These are phyloP conservation scores for Drosophila prosaltans DNA, from an alignment of 1,140 invertebrate genomes.

Conservation along the genomic window DNA sequence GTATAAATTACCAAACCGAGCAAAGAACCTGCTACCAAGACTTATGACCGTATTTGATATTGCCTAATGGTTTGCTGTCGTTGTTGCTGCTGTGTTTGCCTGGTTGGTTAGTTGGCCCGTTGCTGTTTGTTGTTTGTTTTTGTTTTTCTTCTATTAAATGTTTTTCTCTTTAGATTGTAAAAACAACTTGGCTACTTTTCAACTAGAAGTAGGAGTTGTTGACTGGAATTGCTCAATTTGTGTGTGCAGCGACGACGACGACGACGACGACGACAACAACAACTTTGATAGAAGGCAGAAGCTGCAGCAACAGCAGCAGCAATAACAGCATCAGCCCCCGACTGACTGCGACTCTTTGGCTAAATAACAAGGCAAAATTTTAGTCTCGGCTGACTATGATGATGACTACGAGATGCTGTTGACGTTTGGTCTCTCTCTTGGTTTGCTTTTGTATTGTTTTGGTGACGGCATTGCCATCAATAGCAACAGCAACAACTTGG, in stretches of 20 bases:
- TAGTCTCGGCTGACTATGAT: conserved; percentile 27
- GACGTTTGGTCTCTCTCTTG: conserved; percentile 38
- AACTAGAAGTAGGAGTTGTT: conserved; percentile 79
- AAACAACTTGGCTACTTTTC: conserved; percentile 76
- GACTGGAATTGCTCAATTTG: conserved; percentile 80
- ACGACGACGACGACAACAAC: conserved; percentile 25
- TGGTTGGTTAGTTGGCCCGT: conserved; percentile 38
- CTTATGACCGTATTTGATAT: conserved; percentile 78
- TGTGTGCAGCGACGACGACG: conserved; percentile 50
- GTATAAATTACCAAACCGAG: conserved; percentile 72
- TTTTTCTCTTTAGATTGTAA: conserved; percentile 60
- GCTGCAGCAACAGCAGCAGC: background rate
- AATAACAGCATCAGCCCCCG: background rate
- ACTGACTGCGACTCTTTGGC: background rate
- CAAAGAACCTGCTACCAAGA: conserved; percentile 74
- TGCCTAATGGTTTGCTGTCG: conserved; percentile 60
- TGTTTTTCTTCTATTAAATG: conserved; percentile 67
- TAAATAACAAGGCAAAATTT: conserved; percentile 51
- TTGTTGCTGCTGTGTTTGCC: conserved; percentile 31
- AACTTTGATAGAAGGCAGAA: conserved; percentile 33
- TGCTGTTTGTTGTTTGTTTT: conserved; percentile 18
- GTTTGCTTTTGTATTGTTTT: conserved; percentile 39
- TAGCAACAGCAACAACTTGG: conserved; percentile 41
- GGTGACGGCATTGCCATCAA: conserved; percentile 62
- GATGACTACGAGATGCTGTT: conserved; percentile 29